Evolutionary conservation across 2,113 vertebrate species (phyloP).

Genomic region (Bagarius yarrelli): DNA sequence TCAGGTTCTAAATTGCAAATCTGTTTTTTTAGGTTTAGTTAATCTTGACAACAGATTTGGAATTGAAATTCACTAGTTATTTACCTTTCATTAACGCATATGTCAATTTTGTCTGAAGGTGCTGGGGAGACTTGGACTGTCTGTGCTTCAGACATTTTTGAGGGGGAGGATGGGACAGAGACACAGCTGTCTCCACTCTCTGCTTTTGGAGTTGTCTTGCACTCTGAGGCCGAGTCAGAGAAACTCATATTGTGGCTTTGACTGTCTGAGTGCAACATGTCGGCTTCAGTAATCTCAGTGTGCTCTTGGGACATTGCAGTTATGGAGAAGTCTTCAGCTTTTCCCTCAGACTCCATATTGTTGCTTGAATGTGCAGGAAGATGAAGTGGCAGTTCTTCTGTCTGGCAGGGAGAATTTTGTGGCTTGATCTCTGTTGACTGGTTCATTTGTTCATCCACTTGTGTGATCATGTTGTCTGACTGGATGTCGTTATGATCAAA

Average conservation of each 20-base stretch:
- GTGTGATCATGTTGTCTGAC: neutral
- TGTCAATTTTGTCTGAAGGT: neutral
- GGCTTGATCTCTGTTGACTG: neutral
- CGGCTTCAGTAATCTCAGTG: neutral
- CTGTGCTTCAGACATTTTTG: conserved; percentile 20
- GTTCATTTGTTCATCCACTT: conserved; percentile 6
- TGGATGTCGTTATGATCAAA: neutral
- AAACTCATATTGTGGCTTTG: conserved; percentile 50
- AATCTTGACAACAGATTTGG: neutral
- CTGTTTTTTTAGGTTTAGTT: neutral
- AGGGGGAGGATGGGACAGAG: conserved; percentile 19
- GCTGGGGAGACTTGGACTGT: conserved; percentile 14
- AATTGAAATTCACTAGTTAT: neutral
- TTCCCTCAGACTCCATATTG: neutral
- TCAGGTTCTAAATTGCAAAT: neutral
- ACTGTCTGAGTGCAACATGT: neutral
- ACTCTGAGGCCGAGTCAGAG: conserved; percentile 44
- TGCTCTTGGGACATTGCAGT: conserved; percentile 29
- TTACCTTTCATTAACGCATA: conserved; percentile 12
- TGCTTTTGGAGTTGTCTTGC: conserved; percentile 11
- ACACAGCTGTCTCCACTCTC: neutral
- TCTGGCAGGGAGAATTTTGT: conserved; percentile 8
- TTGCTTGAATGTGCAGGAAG: neutral
- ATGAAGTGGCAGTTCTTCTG: conserved; percentile 2
- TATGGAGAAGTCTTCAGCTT: conserved; percentile 11